Conservation (phyloP, 2,113 vertebrate species). For the Tragelaphus buxtoni region DNA sequence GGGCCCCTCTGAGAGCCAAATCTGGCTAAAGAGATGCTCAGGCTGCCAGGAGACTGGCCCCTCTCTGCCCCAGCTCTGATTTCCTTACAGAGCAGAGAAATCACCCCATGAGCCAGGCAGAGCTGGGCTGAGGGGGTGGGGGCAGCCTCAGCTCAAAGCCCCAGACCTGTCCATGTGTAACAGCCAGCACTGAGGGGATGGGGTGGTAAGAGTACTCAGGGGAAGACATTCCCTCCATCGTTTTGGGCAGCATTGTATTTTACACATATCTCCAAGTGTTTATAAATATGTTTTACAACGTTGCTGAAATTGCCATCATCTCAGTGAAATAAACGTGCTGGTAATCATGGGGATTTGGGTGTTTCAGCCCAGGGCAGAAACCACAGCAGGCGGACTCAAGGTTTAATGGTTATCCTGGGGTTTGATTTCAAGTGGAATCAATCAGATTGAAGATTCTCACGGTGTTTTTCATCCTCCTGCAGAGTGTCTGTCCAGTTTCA, state of each 20-base stretch:
- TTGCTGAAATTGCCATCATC: neutral
- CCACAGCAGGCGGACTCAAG: fast-evolving
- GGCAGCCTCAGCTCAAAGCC: neutral
- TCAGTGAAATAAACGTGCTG: neutral
- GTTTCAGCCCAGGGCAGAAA: neutral
- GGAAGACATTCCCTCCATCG: fast-evolving
- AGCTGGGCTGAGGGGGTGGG: neutral
- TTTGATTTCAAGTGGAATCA: no score
- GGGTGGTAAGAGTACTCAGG: neutral
- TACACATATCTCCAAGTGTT: neutral
- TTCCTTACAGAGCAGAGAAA: neutral
- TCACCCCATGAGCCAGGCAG: neutral
- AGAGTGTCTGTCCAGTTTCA: neutral
- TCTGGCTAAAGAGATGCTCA: fast-evolving
- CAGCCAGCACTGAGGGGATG: fast-evolving
- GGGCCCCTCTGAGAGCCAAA: fast-evolving
- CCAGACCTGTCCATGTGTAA: fast-evolving
- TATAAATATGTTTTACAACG: neutral
- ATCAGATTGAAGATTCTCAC: neutral
- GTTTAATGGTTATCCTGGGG: neutral
- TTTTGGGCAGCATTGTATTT: neutral
- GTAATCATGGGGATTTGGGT: neutral
- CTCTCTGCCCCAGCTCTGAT: neutral
- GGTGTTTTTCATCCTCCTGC: no score
- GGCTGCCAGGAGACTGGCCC: neutral